phyloP scores from a whole-genome alignment of 2,888 invertebrate species.

The Synanthedon andrenaeformis region DNA sequence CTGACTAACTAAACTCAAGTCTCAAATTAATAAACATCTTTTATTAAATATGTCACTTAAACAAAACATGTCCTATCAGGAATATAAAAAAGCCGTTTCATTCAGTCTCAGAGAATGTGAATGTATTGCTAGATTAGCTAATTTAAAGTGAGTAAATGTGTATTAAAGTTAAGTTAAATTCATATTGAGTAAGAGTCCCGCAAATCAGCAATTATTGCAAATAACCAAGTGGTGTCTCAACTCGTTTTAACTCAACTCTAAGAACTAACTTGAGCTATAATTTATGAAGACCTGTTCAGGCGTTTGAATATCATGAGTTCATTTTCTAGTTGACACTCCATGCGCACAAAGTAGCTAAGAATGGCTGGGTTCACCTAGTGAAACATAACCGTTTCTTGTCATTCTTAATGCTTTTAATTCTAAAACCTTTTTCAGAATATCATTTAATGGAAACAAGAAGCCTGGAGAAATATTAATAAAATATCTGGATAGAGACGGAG shows the following conservation, averaged over 20 bases:
- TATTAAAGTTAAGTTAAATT: background rate
- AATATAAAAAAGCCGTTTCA: constrained; percentile 36
- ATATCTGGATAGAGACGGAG: constrained; percentile 38
- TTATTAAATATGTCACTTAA: constrained; percentile 40
- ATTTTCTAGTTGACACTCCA: too few species aligned
- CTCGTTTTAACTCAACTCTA: too few species aligned
- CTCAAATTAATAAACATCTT: background rate
- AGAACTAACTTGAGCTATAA: too few species aligned
- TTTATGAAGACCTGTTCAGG: too few species aligned
- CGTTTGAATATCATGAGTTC: too few species aligned
- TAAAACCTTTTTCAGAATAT: constrained; percentile 26
- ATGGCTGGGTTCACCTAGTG: too few species aligned
- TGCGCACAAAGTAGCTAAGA: too few species aligned
- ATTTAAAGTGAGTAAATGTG: constrained; percentile 34
- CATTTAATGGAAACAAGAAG: constrained; percentile 19
- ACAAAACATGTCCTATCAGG: constrained; percentile 37
- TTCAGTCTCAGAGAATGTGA: constrained; percentile 42
- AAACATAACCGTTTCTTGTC: background rate
- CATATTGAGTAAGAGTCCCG: background rate
- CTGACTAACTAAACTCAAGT: too few species aligned
- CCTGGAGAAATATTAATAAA: constrained; percentile 50
- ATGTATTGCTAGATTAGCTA: constrained; percentile 39
- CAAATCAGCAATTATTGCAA: background rate
- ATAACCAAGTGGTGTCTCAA: too few species aligned
- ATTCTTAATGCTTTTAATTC: background rate